These are phyloP conservation scores for Morone saxatilis DNA, from an alignment of 2,113 vertebrate species.

Conservation along the genomic window DNA sequence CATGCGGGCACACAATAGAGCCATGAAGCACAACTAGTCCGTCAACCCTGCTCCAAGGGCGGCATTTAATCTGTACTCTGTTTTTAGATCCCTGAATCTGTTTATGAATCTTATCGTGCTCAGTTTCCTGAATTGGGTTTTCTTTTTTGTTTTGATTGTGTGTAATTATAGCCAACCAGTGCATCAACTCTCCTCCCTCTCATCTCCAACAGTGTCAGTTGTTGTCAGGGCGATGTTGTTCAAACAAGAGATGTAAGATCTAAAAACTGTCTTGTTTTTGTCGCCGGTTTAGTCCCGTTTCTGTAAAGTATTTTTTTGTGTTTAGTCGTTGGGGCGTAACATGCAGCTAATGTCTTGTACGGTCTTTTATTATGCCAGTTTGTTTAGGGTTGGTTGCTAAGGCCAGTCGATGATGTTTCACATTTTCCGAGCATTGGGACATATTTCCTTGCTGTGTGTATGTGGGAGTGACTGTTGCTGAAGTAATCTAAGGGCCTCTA, in stretches of 20 bases:
- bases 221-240: not conserved
- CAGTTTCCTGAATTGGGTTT: not conserved
- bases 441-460: slow-evolving; percentile 31
- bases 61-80: slow-evolving; percentile 3
- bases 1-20: slow-evolving; percentile 73
- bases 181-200: not conserved
- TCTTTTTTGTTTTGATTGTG: not conserved
- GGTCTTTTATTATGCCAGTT: slow-evolving; percentile 9
- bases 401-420: slow-evolving; percentile 19
- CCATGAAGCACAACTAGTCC: slow-evolving; percentile 32
- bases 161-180: not conserved
- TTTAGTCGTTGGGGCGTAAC: too few relatives aligned
- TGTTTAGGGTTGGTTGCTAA: slow-evolving; percentile 42
- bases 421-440: slow-evolving; percentile 29
- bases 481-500: not conserved
- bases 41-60: not conserved
- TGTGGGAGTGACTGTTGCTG: slow-evolving; percentile 7
- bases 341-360: too few relatives aligned
- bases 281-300: not conserved
- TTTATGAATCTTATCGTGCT: not conserved
- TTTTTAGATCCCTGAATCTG: slow-evolving; percentile 12
- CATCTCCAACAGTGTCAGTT: not conserved
- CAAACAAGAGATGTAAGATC: not conserved
- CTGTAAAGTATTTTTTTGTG: not conserved
- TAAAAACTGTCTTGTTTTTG: not conserved